A percentile compares a stretch with the other conserved stretches of the same genome.
phyloP scores from a whole-genome alignment of 1,140 invertebrate genomes.

The Laodelphax striatellus region DNA sequence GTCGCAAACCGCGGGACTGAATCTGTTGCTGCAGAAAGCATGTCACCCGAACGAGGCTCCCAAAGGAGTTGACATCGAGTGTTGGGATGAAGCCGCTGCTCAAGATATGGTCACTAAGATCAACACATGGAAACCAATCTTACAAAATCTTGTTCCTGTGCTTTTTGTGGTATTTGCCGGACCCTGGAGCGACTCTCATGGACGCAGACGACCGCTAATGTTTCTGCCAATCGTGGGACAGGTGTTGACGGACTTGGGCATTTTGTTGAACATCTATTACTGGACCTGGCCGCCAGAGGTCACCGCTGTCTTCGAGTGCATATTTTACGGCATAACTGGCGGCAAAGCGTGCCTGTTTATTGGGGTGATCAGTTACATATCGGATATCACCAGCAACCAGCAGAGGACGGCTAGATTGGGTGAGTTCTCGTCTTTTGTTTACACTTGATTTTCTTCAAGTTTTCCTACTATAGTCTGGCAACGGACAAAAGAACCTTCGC shows the following conservation, averaged over 20 bases:
- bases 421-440: not conserved
- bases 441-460: no score
- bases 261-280: constrained; percentile 14
- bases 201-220: constrained; percentile 31
- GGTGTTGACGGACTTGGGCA: constrained; percentile 8
- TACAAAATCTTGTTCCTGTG: constrained; percentile 21
- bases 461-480: no score
- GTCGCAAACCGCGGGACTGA: constrained; percentile 9
- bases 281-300: constrained; percentile 16
- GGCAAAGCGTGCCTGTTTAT: constrained; percentile 31
- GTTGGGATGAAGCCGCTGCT: constrained; percentile 17
- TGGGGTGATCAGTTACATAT: constrained; percentile 33
- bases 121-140: constrained; percentile 21
- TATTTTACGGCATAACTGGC: constrained; percentile 31
- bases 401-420: constrained; percentile 30
- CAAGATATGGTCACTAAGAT: constrained; percentile 21
- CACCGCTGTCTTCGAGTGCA: constrained; percentile 27
- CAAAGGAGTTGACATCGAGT: not conserved
- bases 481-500: no score
- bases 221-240: constrained; percentile 28
- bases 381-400: constrained; percentile 26
- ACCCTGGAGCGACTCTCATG: constrained; percentile 24
- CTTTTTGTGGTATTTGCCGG: constrained; percentile 23
- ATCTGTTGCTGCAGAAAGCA: constrained; percentile 15
- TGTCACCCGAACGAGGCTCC: constrained; percentile 9